Percentiles rank a stretch among this genome's conserved stretches.
These are phyloP conservation scores for Hystrix cristata DNA, from an alignment of 2,113 vertebrate species.

Conservation along the genomic window DNA sequence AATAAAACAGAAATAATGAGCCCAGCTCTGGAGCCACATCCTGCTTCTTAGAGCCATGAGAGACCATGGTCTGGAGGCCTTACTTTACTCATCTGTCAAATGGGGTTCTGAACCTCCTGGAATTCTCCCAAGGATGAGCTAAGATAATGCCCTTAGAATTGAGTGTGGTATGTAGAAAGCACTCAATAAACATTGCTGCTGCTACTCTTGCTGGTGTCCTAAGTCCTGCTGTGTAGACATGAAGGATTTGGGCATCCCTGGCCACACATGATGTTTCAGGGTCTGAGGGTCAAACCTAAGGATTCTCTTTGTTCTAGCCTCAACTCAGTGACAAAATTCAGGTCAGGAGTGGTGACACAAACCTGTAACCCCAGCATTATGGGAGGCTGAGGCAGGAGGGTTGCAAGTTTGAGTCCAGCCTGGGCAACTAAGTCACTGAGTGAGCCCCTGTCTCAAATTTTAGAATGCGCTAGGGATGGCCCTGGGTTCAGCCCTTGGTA, in stretches of 20 bases:
- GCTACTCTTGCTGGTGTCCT: not conserved
- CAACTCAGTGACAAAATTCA: not conserved
- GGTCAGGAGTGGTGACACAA: not conserved
- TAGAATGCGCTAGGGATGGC: not conserved
- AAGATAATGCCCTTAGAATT: not conserved
- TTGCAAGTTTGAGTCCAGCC: not conserved
- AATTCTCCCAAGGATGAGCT: not conserved
- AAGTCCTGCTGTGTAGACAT: not conserved
- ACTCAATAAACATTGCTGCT: accelerated
- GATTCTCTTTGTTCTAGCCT: not conserved
- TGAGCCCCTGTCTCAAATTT: not conserved
- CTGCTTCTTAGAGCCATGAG: not conserved
- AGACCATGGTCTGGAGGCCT: not conserved
- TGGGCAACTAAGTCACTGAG: not conserved
- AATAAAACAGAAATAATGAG: not conserved
- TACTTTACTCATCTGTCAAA: not conserved
- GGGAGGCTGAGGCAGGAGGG: not conserved
- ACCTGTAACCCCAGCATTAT: not conserved
- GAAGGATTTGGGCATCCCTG: not conserved
- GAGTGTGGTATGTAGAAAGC: not conserved
- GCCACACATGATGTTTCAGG: not conserved
- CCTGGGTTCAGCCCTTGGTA: not conserved
- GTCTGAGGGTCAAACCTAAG: not conserved
- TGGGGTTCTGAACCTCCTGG: not conserved
- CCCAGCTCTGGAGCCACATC: not conserved